A percentile compares a stretch with the other conserved stretches of the same genome.
phyloP scores from a whole-genome alignment of 64 coral and sea anemone species.

The Actinia equina region DNA sequence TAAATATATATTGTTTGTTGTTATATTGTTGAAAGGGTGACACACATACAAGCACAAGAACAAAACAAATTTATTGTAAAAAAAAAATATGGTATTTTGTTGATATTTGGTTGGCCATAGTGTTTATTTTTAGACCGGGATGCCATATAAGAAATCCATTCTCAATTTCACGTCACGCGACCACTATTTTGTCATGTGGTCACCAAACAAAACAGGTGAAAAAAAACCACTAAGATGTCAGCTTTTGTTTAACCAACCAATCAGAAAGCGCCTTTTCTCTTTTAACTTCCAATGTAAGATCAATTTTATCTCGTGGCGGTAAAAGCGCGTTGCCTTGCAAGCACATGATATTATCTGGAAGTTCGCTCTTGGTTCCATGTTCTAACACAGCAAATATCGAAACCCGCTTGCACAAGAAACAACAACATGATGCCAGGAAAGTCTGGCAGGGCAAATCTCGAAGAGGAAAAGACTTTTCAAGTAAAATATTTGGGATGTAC shows the following conservation, averaged over 20 bases:
- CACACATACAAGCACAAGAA: not conserved
- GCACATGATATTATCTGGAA: not conserved
- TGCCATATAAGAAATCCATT: not conserved
- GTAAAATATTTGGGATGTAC: slow-evolving; percentile 73
- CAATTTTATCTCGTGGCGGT: not conserved
- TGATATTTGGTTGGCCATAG: not conserved
- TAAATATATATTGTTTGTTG: too few relatives aligned
- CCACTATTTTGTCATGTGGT: not conserved
- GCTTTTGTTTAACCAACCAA: slow-evolving; percentile 13
- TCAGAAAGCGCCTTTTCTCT: not conserved
- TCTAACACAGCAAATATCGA: not conserved
- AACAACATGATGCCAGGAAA: slow-evolving; percentile 41
- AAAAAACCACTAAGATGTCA: slow-evolving; percentile 8
- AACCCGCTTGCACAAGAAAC: not conserved
- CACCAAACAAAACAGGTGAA: slow-evolving; percentile 10
- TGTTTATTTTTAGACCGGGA: not conserved
- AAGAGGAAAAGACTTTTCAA: slow-evolving; percentile 50
- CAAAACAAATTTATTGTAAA: not conserved
- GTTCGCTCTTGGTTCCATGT: not conserved
- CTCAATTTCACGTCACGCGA: not conserved
- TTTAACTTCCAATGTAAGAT: not conserved
- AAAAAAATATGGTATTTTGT: not conserved
- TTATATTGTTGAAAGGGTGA: too few relatives aligned
- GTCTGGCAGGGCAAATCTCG: slow-evolving; percentile 38
- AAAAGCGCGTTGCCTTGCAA: not conserved